Conservation (phyloP, 2,797 vertebrate genomes). For the Phataginus tricuspis region DNA sequence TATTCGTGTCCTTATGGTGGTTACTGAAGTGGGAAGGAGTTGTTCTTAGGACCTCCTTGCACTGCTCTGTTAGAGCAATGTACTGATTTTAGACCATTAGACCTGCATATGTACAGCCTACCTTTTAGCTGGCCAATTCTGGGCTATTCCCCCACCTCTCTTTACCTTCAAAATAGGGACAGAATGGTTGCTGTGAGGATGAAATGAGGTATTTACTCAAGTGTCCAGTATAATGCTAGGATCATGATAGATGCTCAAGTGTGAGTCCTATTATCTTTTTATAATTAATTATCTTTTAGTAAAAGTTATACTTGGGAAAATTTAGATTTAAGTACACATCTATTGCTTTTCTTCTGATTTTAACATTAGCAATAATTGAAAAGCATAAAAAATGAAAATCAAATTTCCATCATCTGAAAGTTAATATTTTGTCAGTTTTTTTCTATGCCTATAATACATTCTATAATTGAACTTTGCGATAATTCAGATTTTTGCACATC, state of each 20-base stretch:
- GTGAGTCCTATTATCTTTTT: background rate
- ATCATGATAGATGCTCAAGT: background rate
- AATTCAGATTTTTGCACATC: background rate
- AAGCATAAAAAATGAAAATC: slow-evolving; percentile 5
- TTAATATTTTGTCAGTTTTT: background rate
- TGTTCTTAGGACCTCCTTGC: background rate
- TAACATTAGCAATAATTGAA: slow-evolving; percentile 21
- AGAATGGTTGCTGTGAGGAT: background rate
- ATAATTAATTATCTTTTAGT: background rate
- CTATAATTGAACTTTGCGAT: background rate
- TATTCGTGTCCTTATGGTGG: background rate
- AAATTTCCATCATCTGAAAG: background rate
- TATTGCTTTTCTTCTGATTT: background rate
- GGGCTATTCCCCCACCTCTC: background rate
- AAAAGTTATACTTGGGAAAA: background rate
- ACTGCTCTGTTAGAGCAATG: background rate
- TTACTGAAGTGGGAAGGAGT: background rate
- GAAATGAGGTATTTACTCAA: background rate
- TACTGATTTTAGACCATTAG: background rate
- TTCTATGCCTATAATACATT: background rate
- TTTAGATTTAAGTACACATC: background rate
- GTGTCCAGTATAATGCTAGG: background rate
- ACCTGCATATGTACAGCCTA: background rate
- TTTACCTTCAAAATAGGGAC: background rate
- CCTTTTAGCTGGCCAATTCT: background rate